A percentile compares a stretch with the other conserved stretches of the same genome.
Evolutionary conservation across 2,797 vertebrate species (phyloP).

Genomic region (Sus cebifrons): DNA sequence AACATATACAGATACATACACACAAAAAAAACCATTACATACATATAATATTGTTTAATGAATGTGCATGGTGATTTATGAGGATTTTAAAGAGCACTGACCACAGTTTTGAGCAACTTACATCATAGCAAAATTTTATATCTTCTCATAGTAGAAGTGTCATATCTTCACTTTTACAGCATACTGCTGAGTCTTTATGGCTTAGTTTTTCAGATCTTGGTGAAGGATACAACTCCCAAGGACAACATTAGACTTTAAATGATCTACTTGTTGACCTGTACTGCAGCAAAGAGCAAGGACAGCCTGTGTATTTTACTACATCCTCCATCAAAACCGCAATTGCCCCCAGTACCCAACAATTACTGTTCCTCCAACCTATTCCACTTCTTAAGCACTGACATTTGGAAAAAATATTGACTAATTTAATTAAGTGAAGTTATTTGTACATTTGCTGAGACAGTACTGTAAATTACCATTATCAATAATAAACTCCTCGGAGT

Average conservation of each 20-base stretch:
- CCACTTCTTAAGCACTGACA: neutral
- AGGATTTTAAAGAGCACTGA: slow-evolving; percentile 19
- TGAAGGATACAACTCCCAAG: slow-evolving; percentile 46
- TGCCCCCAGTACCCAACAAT: neutral
- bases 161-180: slow-evolving; percentile 34
- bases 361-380: neutral
- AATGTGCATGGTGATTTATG: slow-evolving; percentile 7
- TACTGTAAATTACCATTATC: neutral
- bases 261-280: slow-evolving; percentile 48
- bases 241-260: neutral
- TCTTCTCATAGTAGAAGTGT: neutral
- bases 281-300: neutral
- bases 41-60: slow-evolving; percentile 23
- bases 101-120: slow-evolving; percentile 52
- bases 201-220: neutral
- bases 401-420: neutral
- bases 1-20: no score
- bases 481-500: neutral
- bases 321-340: slow-evolving; percentile 40
- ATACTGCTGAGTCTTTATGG: neutral
- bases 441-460: neutral
- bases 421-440: neutral
- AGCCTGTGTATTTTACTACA: neutral
- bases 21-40: neutral
- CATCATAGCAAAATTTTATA: neutral